Base-by-base conservation (phyloP, 1,140 invertebrate genomes). In the Chionoecetes opilio region DNA sequence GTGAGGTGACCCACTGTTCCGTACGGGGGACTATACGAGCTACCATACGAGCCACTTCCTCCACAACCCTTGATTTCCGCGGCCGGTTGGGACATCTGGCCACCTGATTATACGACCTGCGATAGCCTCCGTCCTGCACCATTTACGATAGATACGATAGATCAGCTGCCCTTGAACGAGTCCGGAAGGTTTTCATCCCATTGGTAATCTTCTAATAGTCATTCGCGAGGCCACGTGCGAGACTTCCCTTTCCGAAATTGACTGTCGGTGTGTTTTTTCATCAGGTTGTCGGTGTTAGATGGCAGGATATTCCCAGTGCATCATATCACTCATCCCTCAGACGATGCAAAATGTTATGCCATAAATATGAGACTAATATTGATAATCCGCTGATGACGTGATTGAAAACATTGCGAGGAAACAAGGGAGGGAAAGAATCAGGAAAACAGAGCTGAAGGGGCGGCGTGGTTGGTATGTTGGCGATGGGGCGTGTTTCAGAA, bases 291-390 rank as follows among this genome's bases (percentile, higher is more conserved):
- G 29, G 5, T 8, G 86, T 88, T 21, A 41, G 86, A 37, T 14
- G 86, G 32, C 26, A 32, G 37, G 34, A 32, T 53, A 17, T 90
- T 90, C n/a, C 75, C 17, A 37, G 29, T 26, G 37, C 31, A 37
- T 2, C 88, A 35, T 37, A 37, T 84, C 31, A 93, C 86, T 82
- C 34, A 88, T 37, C 34, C 5, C 37, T 38, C 9, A 21, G 46
- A 29, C 31, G 32, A 82, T 82, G 35, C 11, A 35, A 84, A 37
- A 63, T 31, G 32, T 75, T 35, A 34, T 63, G 31, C 17, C 32
- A 89, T 94, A 94, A 90, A 90, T 82, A 38, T 31, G 0, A 35
- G 53, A 38, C 87, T 94, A 90, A 90, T 90, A 94, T 63, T 89
- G 34, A 88, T 90, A 90, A 82, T 90, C 41, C 46, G 53, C 26